Evolutionary conservation across 2,113 vertebrate species (phyloP).

Genomic region (Anguilla rostrata): DNA sequence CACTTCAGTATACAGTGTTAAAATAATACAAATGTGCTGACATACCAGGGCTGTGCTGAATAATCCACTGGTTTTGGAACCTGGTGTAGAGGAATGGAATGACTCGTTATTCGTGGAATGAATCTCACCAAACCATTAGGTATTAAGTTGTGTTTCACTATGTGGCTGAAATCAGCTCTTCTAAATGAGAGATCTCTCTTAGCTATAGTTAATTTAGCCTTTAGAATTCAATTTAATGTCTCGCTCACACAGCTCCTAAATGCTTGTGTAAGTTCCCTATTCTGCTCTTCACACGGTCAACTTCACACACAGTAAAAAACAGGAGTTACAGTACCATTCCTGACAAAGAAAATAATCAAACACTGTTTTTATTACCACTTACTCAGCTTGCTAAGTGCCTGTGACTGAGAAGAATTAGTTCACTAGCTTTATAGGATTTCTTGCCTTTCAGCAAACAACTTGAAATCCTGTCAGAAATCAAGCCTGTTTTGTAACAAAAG

Average conservation of each 20-base stretch:
- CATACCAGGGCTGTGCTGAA: constrained; percentile 86
- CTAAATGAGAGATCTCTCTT: neutral
- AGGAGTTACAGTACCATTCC: neutral
- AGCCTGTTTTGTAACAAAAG: neutral
- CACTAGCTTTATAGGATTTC: no score
- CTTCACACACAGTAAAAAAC: neutral
- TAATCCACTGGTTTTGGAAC: constrained; percentile 94
- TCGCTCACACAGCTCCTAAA: neutral
- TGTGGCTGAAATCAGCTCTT: neutral
- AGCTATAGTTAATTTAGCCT: no score
- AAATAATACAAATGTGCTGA: neutral
- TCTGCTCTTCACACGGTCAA: neutral
- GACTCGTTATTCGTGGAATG: constrained; percentile 35
- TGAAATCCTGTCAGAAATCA: neutral
- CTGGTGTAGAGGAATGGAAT: constrained; percentile 62
- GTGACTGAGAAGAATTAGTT: neutral
- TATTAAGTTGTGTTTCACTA: neutral
- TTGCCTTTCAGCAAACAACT: neutral
- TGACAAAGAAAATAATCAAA: neutral
- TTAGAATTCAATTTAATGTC: neutral
- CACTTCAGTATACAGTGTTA: neutral
- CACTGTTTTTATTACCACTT: neutral
- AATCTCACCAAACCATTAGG: neutral
- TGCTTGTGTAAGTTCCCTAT: neutral
- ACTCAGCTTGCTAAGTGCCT: neutral